These are phyloP conservation scores for Sebastes minor DNA, from an alignment of 2,797 vertebrate species.

Conservation along the genomic window DNA sequence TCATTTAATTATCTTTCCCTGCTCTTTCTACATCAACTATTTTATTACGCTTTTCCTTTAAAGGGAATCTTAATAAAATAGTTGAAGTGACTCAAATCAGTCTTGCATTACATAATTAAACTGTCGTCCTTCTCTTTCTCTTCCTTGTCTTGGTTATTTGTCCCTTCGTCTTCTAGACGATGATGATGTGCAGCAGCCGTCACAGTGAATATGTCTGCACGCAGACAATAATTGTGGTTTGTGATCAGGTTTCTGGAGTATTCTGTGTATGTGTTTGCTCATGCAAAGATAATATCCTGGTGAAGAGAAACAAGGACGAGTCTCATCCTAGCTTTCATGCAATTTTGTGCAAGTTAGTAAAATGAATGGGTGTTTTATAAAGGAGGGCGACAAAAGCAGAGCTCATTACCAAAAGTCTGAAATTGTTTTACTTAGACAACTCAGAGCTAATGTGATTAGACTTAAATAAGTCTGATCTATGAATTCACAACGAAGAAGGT, in stretches of 20 bases:
- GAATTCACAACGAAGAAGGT: background rate
- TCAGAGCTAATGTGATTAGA: background rate
- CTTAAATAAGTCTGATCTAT: background rate
- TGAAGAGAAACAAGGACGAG: background rate
- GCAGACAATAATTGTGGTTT: background rate
- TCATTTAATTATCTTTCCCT: background rate
- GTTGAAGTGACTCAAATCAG: background rate
- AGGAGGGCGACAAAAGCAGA: background rate
- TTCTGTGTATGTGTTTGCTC: background rate
- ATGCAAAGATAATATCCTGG: background rate
- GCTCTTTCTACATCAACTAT: background rate
- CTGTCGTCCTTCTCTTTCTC: background rate
- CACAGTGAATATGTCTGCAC: background rate
- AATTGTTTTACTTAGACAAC: background rate
- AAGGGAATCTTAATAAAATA: background rate
- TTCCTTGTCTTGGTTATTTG: background rate
- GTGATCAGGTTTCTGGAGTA: background rate
- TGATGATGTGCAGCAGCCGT: background rate
- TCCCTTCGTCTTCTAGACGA: background rate
- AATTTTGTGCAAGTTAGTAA: background rate
- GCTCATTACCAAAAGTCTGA: background rate
- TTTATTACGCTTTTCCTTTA: background rate
- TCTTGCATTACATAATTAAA: background rate
- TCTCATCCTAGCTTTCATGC: background rate
- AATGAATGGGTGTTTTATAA: background rate